Base-by-base conservation (phyloP, 2,888 invertebrate genomes). In the Muschampia plurimacula region DNA sequence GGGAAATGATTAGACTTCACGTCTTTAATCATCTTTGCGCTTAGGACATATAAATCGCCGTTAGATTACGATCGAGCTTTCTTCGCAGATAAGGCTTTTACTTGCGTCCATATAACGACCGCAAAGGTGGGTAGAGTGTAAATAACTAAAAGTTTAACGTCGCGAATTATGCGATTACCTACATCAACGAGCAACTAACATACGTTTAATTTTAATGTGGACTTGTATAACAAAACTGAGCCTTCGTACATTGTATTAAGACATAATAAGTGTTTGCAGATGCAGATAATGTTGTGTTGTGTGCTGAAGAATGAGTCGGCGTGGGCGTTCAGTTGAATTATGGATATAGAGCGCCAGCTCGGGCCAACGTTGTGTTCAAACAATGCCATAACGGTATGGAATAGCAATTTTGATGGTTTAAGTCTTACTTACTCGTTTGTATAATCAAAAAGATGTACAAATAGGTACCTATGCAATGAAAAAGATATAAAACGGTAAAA, bases 371-470 rank as follows among this genome's bases (percentile, higher is more conserved):
- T 74, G 77, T 84, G 83, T 85, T 86, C 87, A 91, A 90, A 92
- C 91, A 92, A 91, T 91, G 83, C 88, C 82, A 82, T 90, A 90
- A 90, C 91, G 91, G 90, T 86, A 86, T 84, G 86, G 82, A 79
- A 80, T 74, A 80, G 82, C 83, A 82, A 85, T 88, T 86, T 89
- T 86, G 86, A 90, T 89, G 86, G 82, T 84, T 85, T 84, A 77
- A 78, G 82, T 65, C 60, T 60, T 66, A 22, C 22, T 39, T 52
- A 52, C 28, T 52, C 5, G 52, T 22, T 82, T 82, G 81, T 80
- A 83, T 84, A 83, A 83, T 83, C 80, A 77, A 81, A 44, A 44
- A 44, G 41, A 2, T 44, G 0, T 44, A 44, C 2, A 44, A 44
- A 10, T 39, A n/a, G n/a, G n/a, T n/a, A 13, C 8, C 46, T n/a